Percentiles rank a stretch among this genome's conserved stretches.
Evolutionary conservation across 1,140 invertebrate species (phyloP).

Genomic region (Drosophila mauritiana): DNA sequence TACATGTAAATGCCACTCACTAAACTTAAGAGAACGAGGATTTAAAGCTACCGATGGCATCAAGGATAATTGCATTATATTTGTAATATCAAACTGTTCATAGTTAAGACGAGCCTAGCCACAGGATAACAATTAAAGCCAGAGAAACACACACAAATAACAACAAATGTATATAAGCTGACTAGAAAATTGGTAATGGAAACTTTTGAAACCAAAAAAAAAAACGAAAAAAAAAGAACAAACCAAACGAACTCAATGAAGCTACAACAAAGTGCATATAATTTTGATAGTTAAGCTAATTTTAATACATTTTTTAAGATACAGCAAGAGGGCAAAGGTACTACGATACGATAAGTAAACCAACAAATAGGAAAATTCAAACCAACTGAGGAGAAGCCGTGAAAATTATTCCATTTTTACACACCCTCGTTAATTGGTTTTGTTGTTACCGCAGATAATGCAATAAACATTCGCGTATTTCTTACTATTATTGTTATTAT

Average conservation of each 20-base stretch:
- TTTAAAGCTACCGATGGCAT: conserved; percentile 38
- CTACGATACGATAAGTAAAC: conserved; percentile 35
- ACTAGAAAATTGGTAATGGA: conserved; percentile 33
- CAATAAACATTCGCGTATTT: conserved; percentile 59
- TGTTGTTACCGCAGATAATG: conserved; percentile 66
- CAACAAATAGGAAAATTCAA: conserved; percentile 40
- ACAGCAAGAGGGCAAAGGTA: conserved; percentile 32
- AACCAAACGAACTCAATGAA: conserved; percentile 20
- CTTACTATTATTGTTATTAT: conserved; percentile 73
- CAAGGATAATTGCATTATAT: conserved; percentile 57
- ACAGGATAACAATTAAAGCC: conserved; percentile 19
- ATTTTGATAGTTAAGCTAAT: conserved; percentile 80
- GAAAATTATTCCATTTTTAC: conserved; percentile 73
- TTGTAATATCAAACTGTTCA: conserved; percentile 78
- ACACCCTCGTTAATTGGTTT: conserved; percentile 68
- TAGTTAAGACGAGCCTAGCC: conserved; percentile 65
- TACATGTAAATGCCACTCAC: conserved; percentile 65
- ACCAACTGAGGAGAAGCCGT: conserved; percentile 38
- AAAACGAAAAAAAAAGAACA: background rate
- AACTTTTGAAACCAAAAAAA: conserved; percentile 25
- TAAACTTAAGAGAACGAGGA: conserved; percentile 39
- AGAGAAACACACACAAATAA: conserved; percentile 20
- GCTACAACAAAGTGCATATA: conserved; percentile 59
- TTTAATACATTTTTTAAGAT: conserved; percentile 70
- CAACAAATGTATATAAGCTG: conserved; percentile 64